These are phyloP conservation scores for Columba guinea DNA, from an alignment of 2,797 vertebrate species.

Conservation along the genomic window DNA sequence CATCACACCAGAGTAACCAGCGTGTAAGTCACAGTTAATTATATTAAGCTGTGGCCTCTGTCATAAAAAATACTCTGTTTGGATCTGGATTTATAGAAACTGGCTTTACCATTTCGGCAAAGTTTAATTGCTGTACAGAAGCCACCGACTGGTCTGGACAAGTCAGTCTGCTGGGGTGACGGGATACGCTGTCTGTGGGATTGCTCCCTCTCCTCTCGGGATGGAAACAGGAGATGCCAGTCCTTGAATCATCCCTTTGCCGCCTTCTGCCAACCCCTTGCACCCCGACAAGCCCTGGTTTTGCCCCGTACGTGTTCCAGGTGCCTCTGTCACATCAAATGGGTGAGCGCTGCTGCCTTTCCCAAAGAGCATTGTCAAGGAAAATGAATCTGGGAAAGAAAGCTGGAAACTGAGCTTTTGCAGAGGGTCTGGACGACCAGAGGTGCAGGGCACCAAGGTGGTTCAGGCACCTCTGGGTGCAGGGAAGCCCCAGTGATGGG, in stretches of 20 bases:
- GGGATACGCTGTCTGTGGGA: background rate
- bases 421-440: background rate
- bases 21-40: conserved; percentile 80
- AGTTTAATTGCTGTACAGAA: conserved; percentile 69
- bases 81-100: conserved; percentile 48
- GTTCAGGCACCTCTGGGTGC: background rate
- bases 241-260: background rate
- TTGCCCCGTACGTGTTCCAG: fast-evolving
- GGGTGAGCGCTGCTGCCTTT: background rate
- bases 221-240: conserved; percentile 16
- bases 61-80: conserved; percentile 65
- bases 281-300: background rate
- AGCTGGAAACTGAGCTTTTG: background rate
- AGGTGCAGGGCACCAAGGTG: fast-evolving
- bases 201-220: background rate
- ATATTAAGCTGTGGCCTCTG: conserved; percentile 70
- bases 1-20: conserved; percentile 80
- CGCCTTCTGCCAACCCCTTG: background rate
- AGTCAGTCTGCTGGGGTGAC: conserved; percentile 26
- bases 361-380: background rate
- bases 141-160: conserved; percentile 44
- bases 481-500: background rate
- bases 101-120: conserved; percentile 44
- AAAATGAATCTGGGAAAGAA: background rate
- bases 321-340: background rate